A percentile compares a stretch with the other conserved stretches of the same genome.
Evolutionary conservation across 1,140 invertebrate species (phyloP).

Genomic region (Phortica variegata): DNA sequence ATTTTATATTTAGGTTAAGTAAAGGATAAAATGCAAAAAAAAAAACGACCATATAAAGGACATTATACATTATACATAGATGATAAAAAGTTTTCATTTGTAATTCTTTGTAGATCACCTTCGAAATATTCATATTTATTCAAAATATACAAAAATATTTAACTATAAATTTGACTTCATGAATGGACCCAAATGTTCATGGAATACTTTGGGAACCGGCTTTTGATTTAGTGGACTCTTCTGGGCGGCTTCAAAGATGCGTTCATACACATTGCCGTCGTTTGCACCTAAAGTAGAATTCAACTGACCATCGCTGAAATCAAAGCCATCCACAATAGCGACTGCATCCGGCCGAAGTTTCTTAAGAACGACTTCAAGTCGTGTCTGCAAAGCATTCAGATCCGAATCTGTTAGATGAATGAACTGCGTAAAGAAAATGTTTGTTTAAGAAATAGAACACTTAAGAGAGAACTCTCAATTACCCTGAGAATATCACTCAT

Average conservation of each 20-base stretch:
- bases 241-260: slow-evolving; percentile 79
- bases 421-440: slow-evolving; percentile 61
- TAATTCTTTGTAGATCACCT: slow-evolving; percentile 7
- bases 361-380: slow-evolving; percentile 68
- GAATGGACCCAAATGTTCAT: slow-evolving; percentile 75
- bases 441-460: slow-evolving; percentile 57
- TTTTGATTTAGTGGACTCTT: slow-evolving; percentile 82
- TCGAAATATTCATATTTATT: background rate
- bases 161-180: slow-evolving; percentile 68
- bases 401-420: slow-evolving; percentile 65
- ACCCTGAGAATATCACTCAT: slow-evolving; percentile 78
- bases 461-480: slow-evolving; percentile 28
- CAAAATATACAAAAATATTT: slow-evolving; percentile 1
- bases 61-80: no score
- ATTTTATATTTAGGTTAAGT: no score
- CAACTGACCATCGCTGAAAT: slow-evolving; percentile 77
- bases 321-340: slow-evolving; percentile 86
- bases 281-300: slow-evolving; percentile 80
- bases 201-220: slow-evolving; percentile 73
- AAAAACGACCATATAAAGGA: no score
- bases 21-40: no score
- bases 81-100: slow-evolving; percentile 1
- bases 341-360: slow-evolving; percentile 82
- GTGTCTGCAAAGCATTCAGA: slow-evolving; percentile 65
- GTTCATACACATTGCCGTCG: slow-evolving; percentile 88